Base-by-base conservation (phyloP, 2,888 invertebrate species). In the Cecidostiba fungosa region DNA sequence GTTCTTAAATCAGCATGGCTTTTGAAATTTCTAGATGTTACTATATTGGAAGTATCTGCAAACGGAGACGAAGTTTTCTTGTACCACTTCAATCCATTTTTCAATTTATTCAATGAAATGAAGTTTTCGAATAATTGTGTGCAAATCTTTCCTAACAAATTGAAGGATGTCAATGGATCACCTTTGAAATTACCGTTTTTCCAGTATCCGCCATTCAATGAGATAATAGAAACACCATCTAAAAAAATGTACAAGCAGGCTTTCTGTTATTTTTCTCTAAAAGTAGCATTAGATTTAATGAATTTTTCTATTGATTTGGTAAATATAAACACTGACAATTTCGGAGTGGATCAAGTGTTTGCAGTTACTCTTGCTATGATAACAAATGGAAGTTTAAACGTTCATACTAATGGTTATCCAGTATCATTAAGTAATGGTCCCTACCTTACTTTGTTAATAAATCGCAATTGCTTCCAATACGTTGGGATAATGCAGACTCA, bases 261-360 rank as follows among this genome's bases (percentile, higher is more conserved):
- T 39, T 36, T 19, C 16, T n/a, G 39, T 36, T 19, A 72, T 72
- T 36, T 32, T 36, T 14, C 12, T 16, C n/a, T 39, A 19, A 4
- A 12, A 5, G 14, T 19, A 19, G n/a, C 14, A 26, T 32, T 16
- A 36, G 32, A 72, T 16, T 32, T 4, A 36, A 19, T 72, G 16
- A 72, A 72, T 72, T 72, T 72, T 72, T 72, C 72, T 72, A 4
- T 29, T 14, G 36, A 72, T n/a, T 39, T 72, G 6, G 10, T 39
- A 10, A 1, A 6, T 8, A 39, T 39, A 39, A 10, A 39, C 14
- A 32, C 16, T 72, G 12, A 72, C 36, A 36, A 8, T 12, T 4
- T 32, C 0, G 19, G 6, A 36, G 3, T n/a, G 39, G 4, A 0
- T 39, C 19, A 72, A 36, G 3, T 72, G 36, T 72, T 36, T 72